Conservation (phyloP, 2,888 invertebrate species). For the Miltochrista miniata region DNA sequence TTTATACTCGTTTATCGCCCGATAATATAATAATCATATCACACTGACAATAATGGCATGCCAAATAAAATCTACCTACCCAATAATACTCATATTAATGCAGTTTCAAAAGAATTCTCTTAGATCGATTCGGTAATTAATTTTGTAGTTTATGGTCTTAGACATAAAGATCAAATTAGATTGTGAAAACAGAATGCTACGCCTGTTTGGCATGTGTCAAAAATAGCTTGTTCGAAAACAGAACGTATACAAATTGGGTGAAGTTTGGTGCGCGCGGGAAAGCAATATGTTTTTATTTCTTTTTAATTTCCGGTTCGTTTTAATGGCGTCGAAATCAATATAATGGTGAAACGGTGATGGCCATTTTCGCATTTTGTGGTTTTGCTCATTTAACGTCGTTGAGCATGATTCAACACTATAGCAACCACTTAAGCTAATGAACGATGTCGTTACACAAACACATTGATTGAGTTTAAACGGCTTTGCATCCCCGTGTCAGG, state of each 20-base stretch:
- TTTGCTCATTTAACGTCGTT: conserved; percentile 77
- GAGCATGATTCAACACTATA: conserved; percentile 54
- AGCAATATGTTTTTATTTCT: conserved; percentile 82
- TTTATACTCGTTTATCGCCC: conserved; percentile 79
- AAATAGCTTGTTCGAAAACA: conserved; percentile 67
- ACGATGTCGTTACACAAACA: conserved; percentile 54
- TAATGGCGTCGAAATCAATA: conserved; percentile 83
- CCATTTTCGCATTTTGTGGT: conserved; percentile 79
- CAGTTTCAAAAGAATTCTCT: conserved; percentile 41
- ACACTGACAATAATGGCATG: conserved; percentile 79
- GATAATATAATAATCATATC: conserved; percentile 82
- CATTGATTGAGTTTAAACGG: conserved; percentile 21
- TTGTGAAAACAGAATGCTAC: conserved; percentile 25
- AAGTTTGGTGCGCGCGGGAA: conserved; percentile 79
- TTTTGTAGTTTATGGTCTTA: conserved; percentile 3
- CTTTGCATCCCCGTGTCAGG: conserved; percentile 22
- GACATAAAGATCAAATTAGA: conserved; percentile 35
- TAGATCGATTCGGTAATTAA: conserved; percentile 2
- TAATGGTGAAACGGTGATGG: conserved; percentile 75
- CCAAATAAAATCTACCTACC: conserved; percentile 81
- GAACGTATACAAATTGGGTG: conserved; percentile 79
- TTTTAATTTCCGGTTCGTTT: conserved; percentile 82
- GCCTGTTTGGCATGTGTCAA: conserved; percentile 47
- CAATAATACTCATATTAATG: conserved; percentile 55
- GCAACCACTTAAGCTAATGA: conserved; percentile 56